These are phyloP conservation scores for Crotalus viridis DNA, from an alignment of 2,113 vertebrate species.

Conservation along the genomic window DNA sequence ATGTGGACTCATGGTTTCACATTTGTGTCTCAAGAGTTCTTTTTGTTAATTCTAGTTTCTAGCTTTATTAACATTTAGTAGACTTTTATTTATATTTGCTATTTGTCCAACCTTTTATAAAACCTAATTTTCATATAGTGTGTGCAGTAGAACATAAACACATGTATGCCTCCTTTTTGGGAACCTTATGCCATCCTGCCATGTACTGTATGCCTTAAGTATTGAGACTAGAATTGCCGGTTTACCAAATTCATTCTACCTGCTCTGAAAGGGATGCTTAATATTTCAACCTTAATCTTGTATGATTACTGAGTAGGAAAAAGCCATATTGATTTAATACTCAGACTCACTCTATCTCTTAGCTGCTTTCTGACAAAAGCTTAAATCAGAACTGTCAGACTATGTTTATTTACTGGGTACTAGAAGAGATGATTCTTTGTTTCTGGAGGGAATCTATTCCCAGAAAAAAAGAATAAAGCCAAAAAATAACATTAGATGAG, in stretches of 20 bases:
- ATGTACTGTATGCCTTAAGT: not conserved
- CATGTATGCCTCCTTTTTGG: not conserved
- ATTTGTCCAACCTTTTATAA: not conserved
- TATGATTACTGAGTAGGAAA: constrained; percentile 46
- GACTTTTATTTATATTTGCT: not conserved
- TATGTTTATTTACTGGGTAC: constrained; percentile 53
- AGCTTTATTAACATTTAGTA: not conserved
- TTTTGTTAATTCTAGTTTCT: not conserved
- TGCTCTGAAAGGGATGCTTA: constrained; percentile 50
- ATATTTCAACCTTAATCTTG: constrained; percentile 50
- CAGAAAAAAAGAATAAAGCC: constrained; percentile 3
- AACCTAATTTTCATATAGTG: not conserved
- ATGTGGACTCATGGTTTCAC: not conserved
- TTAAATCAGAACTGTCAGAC: constrained; percentile 49
- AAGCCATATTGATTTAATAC: constrained; percentile 61
- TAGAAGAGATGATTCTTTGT: constrained; percentile 27
- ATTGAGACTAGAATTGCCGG: constrained; percentile 34
- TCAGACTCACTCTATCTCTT: constrained; percentile 51
- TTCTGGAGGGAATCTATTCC: constrained; percentile 36
- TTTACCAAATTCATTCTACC: constrained; percentile 39
- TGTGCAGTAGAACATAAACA: not conserved
- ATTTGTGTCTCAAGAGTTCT: not conserved
- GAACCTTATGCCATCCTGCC: constrained; percentile 17
- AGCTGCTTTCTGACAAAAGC: constrained; percentile 43
- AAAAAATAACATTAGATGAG: constrained; percentile 16